Evolutionary conservation across 2,888 invertebrate genomes (phyloP).

Genomic region (Cephus nigrinus): DNA sequence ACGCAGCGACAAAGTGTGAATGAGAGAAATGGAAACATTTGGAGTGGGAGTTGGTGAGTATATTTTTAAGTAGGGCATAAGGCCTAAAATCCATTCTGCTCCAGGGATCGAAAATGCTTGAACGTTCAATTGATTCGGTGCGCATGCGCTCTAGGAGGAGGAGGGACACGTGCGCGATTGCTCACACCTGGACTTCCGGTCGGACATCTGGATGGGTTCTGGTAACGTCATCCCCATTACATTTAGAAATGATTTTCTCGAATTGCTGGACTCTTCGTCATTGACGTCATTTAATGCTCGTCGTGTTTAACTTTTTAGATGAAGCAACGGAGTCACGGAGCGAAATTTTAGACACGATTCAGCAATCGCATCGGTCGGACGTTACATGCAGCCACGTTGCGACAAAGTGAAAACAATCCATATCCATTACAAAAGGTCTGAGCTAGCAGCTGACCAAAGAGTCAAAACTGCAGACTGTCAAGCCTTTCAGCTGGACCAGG

Average conservation of each 20-base stretch:
- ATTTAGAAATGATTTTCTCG: background rate
- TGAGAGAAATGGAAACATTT: background rate
- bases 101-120: background rate
- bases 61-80: background rate
- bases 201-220: conserved; percentile 38
- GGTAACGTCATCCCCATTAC: background rate
- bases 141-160: conserved; percentile 10
- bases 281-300: background rate
- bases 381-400: background rate
- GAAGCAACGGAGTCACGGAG: background rate
- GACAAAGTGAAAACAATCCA: background rate
- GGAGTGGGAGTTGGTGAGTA: background rate
- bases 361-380: background rate
- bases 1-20: background rate
- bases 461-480: background rate
- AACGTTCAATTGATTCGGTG: conserved; percentile 5
- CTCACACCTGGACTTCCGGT: conserved; percentile 47
- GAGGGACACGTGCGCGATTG: conserved; percentile 37
- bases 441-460: background rate
- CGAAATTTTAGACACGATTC: background rate
- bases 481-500: background rate
- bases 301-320: background rate
- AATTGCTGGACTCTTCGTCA: background rate
- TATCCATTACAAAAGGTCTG: background rate
- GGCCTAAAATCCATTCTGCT: background rate